Base-by-base conservation (phyloP, 2,888 invertebrate genomes). In the Orchestes rusci region DNA sequence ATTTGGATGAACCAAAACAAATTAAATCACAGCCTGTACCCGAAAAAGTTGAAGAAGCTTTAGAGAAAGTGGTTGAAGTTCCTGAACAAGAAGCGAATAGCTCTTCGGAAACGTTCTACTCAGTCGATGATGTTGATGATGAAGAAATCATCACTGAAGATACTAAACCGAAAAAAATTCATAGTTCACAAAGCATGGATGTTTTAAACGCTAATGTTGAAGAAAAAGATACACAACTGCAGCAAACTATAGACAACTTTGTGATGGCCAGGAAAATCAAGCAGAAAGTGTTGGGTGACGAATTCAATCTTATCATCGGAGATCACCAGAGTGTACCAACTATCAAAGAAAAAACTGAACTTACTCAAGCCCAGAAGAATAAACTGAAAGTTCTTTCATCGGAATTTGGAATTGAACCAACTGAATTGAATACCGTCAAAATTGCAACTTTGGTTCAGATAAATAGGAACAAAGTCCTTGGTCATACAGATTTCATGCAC, bases 351-450 rank as follows among this genome's bases (percentile, higher is more conserved):
- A 44, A 60, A 1, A 41, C 54, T 2, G 74, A 74, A 2, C 71
- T 79, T 44, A 77, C 72, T 10, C 76, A 77, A 43, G 79, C 80
- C 0, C 66, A 79, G 50, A 63, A 69, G 37, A 82, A 82, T 56
- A 79, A 75, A 61, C 58, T 76, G 15, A 79, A 73, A 62, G 71
- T 82, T 1, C 60, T 82, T 43, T 72, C 74, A 3, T 73, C 77
- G 0, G 81, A 82, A 59, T 80, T 75, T 51, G 75, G 74, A 39
- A 61, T 74, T 2, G 70, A 71, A 3, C 61, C 57, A 40, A 37
- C 45, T 7, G 44, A 31, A 27, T 37, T 51, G 5, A 30, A 47
- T 16, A 44, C 45, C 10, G 45, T 48, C 12, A 41, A 44, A 40
- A 42, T 55, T n/a, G 31, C 54, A 30, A 58, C 49, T 3, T 48